Conservation (phyloP, 1,140 invertebrate genomes). For the Tribolium madens region DNA sequence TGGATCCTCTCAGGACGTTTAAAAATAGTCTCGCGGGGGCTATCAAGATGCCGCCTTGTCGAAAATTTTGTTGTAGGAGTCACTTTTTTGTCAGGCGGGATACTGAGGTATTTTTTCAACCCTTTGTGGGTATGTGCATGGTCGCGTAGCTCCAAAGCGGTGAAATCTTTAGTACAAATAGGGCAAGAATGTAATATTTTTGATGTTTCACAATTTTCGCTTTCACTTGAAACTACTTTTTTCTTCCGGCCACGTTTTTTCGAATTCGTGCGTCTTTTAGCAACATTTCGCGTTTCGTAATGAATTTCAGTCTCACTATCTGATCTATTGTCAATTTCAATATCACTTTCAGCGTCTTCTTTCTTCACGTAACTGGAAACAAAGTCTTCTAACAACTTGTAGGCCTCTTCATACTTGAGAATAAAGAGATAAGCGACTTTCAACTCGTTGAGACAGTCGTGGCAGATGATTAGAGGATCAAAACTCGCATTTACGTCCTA, state of each 20-base stretch:
- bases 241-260: conserved; percentile 17
- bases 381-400: conserved; percentile 13
- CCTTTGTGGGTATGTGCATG: conserved; percentile 53
- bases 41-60: conserved; percentile 3
- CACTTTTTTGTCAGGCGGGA: conserved; percentile 46
- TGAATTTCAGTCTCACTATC: background rate
- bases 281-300: background rate
- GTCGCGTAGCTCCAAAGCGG: conserved; percentile 44
- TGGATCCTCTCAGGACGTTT: conserved; percentile 44
- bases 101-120: conserved; percentile 53
- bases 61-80: conserved; percentile 42
- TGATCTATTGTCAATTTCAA: background rate
- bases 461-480: conserved; percentile 37
- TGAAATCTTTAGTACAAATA: conserved; percentile 53
- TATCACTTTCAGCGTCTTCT: conserved; percentile 10
- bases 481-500: conserved; percentile 3
- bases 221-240: background rate
- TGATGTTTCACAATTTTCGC: background rate
- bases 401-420: conserved; percentile 30
- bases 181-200: conserved; percentile 48
- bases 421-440: conserved; percentile 31
- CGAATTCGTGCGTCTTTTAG: background rate
- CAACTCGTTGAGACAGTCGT: conserved; percentile 24
- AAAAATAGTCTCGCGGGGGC: background rate
- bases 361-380: background rate